phyloP scores from a whole-genome alignment of 2,113 vertebrate species.

The Entelurus aequoreus region DNA sequence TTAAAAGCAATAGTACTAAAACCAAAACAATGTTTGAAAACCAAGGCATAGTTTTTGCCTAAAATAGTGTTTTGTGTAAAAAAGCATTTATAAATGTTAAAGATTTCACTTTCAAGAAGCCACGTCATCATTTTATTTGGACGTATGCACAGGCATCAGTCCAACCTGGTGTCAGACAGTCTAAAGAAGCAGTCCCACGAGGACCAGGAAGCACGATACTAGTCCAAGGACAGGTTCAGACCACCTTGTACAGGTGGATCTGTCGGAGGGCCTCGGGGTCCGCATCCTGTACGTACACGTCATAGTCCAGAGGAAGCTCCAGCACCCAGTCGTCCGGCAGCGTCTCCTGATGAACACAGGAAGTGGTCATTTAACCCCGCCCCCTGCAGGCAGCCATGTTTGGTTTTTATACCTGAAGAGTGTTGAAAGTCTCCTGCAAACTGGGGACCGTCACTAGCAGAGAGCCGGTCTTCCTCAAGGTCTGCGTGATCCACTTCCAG shows the following conservation, averaged over 20 bases:
- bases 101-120: no score
- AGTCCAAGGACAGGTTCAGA: constrained; percentile 50
- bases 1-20: no score
- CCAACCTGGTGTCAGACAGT: no score
- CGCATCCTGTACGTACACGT: constrained; percentile 71
- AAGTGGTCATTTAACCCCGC: not conserved
- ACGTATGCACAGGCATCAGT: no score
- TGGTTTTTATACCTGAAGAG: constrained; percentile 70
- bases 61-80: not conserved
- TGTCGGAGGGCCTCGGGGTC: constrained; percentile 79
- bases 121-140: no score
- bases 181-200: no score
- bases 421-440: constrained; percentile 77
- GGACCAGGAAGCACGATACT: no score
- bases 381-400: not conserved
- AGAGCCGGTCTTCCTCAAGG: constrained; percentile 75
- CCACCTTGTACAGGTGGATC: constrained; percentile 86
- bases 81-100: not conserved
- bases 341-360: constrained; percentile 55
- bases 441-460: constrained; percentile 85
- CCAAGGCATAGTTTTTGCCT: no score
- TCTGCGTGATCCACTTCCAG: constrained; percentile 80
- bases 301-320: constrained; percentile 78
- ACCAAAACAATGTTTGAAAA: no score
- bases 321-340: constrained; percentile 79